phyloP scores from a whole-genome alignment of 2,797 vertebrate species.

The Dendrocincla fuliginosa region DNA sequence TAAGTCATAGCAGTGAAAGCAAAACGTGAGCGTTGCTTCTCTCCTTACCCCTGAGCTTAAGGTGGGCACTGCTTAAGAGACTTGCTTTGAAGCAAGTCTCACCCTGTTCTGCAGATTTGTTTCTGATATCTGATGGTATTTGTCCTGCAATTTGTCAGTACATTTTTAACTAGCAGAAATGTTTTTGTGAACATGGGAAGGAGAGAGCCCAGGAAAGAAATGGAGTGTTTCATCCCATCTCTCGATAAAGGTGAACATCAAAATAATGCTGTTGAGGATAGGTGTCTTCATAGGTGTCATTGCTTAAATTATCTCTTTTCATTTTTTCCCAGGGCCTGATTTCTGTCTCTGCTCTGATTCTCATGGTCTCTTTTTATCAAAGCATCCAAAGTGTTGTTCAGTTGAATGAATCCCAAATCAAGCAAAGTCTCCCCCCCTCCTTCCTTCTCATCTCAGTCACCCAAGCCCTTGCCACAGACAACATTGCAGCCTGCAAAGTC shows the following conservation, averaged over 20 bases:
- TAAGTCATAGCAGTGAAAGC: background rate
- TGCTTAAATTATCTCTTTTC: background rate
- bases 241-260: accelerated
- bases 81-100: background rate
- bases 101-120: background rate
- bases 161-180: background rate
- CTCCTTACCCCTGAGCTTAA: background rate
- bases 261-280: background rate
- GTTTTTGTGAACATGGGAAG: background rate
- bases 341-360: background rate
- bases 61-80: background rate
- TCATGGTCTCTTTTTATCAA: background rate
- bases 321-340: background rate
- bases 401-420: background rate
- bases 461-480: background rate
- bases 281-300: background rate
- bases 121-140: background rate
- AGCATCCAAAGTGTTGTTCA: background rate
- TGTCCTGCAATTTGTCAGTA: background rate
- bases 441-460: background rate
- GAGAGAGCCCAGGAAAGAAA: background rate
- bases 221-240: background rate
- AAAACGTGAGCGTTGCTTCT: background rate
- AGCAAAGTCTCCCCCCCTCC: background rate
- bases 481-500: slow-evolving; percentile 21